A percentile compares a stretch with the other conserved stretches of the same genome.
Evolutionary conservation across 2,113 vertebrate genomes (phyloP).

Genomic region (Aramus guarauna): DNA sequence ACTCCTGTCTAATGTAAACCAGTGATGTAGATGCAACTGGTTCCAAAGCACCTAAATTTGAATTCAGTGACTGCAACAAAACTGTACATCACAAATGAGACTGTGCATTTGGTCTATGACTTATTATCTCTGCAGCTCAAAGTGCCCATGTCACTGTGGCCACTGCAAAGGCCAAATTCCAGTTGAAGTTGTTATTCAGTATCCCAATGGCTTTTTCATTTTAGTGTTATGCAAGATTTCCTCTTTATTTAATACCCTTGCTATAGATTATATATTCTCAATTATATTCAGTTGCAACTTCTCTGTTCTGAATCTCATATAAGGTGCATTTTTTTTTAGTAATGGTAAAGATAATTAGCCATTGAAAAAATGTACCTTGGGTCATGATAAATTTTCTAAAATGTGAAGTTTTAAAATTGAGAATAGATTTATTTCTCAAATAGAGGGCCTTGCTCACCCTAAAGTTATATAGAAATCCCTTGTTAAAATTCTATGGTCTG

Average conservation of each 20-base stretch:
- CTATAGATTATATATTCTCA: not conserved
- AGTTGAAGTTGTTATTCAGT: not conserved
- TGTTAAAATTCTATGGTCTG: conserved; percentile 29
- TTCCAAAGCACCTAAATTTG: not conserved
- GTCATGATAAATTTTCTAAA: not conserved
- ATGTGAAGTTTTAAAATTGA: not conserved
- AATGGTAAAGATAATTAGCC: not conserved
- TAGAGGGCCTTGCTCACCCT: not conserved
- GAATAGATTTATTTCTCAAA: not conserved
- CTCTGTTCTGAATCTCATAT: not conserved
- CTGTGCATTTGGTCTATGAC: not conserved
- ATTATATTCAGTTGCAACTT: not conserved
- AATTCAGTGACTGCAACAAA: not conserved
- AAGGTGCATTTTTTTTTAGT: not conserved
- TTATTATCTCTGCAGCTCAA: not conserved
- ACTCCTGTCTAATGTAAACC: not conserved
- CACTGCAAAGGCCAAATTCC: not conserved
- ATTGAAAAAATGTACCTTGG: not conserved
- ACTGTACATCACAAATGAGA: not conserved
- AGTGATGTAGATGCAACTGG: not conserved
- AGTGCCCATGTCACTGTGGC: not conserved
- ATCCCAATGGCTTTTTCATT: not conserved
- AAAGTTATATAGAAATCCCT: not conserved
- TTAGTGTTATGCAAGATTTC: not conserved
- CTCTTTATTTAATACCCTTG: not conserved